Evolutionary conservation across 92 coral and sea anemone genomes (phyloP), one percentile per base, ranked within the genome.

Genomic region (Palythoa grandiflora): DNA sequence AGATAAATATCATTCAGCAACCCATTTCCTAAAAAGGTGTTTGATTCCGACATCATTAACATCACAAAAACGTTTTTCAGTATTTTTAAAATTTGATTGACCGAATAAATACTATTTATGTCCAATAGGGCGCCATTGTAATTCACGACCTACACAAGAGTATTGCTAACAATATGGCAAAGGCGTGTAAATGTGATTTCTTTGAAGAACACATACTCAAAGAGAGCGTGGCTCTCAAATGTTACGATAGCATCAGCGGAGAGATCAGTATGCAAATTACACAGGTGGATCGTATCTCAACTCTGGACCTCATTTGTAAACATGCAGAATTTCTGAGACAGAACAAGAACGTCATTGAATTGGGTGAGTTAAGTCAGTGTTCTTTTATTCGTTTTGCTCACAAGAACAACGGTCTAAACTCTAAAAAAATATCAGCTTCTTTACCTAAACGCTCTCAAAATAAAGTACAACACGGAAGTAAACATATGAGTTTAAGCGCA

Each of bases 161-260:
- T 10, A 79, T 97, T 66, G 93, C 98, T 10, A 57, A 61, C 21
- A 87, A 89, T 63, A 68, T 97, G 57, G 89, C 94, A 44, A 75
- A 86, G 71, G 92, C 98, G 8, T 97, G 99, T 78, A 84, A 90
- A 50, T 97, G 99, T 78, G 83, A 83, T 68, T 95, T 95, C 86
- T 86, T 75, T 2, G 68, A 53, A 48, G 76, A 87, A 19, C 75
- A 95, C 88, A 89, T 97, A 21, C 39, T 79, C 19, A 81, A 88
- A 9, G 79, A 84, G 54, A 89, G 93, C 39, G 89, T 92, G 15
- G 52, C 88, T 6, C 89, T 97, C 21, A 74, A 90, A 72, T 97
- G 99, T 76, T 87, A 89, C 77, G 96, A 95, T 87, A 93, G 90
- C 28, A 97, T 94, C 87, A 90, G 87, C 84, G 99, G 94, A 10